Conservation (phyloP, 2,888 invertebrate genomes). For the Drosophila borealis region DNA sequence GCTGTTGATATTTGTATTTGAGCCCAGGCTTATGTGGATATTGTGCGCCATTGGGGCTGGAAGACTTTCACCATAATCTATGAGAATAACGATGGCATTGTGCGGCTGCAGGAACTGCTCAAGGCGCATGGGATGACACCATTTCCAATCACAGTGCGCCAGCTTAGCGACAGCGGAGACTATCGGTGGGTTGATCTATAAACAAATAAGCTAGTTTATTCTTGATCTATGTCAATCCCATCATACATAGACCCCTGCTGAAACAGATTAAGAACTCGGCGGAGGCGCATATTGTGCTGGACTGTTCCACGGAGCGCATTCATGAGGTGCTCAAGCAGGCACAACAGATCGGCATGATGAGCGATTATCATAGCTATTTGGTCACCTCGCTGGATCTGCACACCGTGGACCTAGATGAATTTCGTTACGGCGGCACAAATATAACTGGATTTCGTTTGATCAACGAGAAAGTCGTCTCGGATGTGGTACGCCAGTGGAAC, state of each 20-base stretch:
- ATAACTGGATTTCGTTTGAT: constrained; percentile 96
- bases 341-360: constrained; percentile 98
- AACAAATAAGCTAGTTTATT: background rate
- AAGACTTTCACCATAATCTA: constrained; percentile 98
- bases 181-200: constrained; percentile 88
- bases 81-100: constrained; percentile 97
- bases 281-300: constrained; percentile 95
- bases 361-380: constrained; percentile 96
- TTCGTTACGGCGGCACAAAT: constrained; percentile 97
- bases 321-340: constrained; percentile 95
- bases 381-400: constrained; percentile 96
- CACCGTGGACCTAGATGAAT: constrained; percentile 96
- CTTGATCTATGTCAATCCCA: background rate
- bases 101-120: constrained; percentile 93
- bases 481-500: constrained; percentile 92
- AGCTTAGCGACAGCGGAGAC: constrained; percentile 93
- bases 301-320: constrained; percentile 94
- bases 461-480: constrained; percentile 93
- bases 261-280: constrained; percentile 97
- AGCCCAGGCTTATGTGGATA: constrained; percentile 93
- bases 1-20: constrained; percentile 72
- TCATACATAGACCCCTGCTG: constrained; percentile 89
- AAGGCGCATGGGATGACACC: constrained; percentile 95
- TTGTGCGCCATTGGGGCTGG: constrained; percentile 96
- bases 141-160: constrained; percentile 93